Evolutionary conservation across 2,797 vertebrate species (phyloP).

Genomic region (Gephyroberyx darwinii): DNA sequence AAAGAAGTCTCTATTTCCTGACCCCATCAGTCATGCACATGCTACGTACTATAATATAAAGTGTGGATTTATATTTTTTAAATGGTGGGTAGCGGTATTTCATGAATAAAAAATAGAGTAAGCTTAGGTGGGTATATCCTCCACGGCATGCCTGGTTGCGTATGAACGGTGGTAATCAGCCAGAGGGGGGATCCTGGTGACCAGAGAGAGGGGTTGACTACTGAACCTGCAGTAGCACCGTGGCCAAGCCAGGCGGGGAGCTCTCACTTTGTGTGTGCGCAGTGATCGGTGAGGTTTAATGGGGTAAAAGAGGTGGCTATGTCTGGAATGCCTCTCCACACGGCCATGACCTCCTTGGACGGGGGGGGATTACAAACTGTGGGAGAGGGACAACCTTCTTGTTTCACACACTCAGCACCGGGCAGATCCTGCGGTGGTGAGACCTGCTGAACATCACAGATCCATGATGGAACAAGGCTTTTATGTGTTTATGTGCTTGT

Average conservation of each 20-base stretch:
- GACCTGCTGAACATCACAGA: slow-evolving; percentile 44
- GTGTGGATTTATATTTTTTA: background rate
- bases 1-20: slow-evolving; percentile 7
- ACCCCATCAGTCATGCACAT: slow-evolving; percentile 24
- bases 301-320: slow-evolving; percentile 49
- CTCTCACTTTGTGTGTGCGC: slow-evolving; percentile 58
- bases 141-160: slow-evolving; percentile 7
- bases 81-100: background rate
- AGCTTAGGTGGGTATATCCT: slow-evolving; percentile 42
- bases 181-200: background rate
- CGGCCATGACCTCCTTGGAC: slow-evolving; percentile 63
- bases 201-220: background rate
- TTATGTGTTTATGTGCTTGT: slow-evolving; percentile 7
- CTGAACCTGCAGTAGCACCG: slow-evolving; percentile 26
- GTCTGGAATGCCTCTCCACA: slow-evolving; percentile 66
- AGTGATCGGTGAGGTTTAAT: slow-evolving; percentile 62
- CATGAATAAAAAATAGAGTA: slow-evolving; percentile 34
- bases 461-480: slow-evolving; percentile 27
- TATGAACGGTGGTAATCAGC: slow-evolving; percentile 17
- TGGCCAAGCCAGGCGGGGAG: slow-evolving; percentile 22
- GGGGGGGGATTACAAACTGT: slow-evolving; percentile 64
- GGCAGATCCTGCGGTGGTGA: slow-evolving; percentile 44
- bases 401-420: slow-evolving; percentile 22
- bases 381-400: slow-evolving; percentile 50
- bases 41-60: slow-evolving; percentile 13